phyloP scores from a whole-genome alignment of 2,888 invertebrate species.

The Diarsia rubi region DNA sequence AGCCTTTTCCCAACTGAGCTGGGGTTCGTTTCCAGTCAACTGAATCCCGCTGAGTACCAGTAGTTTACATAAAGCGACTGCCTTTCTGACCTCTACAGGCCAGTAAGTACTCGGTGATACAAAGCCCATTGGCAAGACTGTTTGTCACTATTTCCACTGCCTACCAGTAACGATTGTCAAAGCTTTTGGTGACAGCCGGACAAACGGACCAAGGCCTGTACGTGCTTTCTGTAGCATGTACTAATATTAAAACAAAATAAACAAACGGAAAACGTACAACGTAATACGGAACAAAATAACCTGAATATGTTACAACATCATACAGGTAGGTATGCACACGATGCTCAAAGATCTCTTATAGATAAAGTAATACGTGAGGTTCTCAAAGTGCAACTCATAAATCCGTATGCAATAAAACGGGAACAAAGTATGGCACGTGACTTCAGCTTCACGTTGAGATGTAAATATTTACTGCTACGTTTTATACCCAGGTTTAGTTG shows the following conservation, averaged over 20 bases:
- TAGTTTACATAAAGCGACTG: neutral
- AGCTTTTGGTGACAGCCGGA: no score
- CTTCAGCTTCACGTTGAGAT: conserved; percentile 74
- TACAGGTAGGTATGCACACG: conserved; percentile 12
- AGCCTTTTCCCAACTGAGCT: neutral
- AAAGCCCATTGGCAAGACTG: neutral
- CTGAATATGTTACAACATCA: conserved; percentile 20
- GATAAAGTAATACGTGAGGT: conserved; percentile 75
- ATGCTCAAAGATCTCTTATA: conserved; percentile 54
- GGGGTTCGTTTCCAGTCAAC: neutral
- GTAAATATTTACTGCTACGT: conserved; percentile 83
- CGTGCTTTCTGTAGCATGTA: neutral
- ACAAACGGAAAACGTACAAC: neutral
- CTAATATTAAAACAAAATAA: neutral
- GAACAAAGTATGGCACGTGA: conserved; percentile 79
- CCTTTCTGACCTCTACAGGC: neutral
- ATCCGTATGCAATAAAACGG: conserved; percentile 83
- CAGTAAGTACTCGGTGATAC: neutral
- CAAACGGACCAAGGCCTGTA: neutral
- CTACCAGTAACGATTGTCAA: neutral
- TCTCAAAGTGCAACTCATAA: conserved; percentile 82
- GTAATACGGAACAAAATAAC: neutral
- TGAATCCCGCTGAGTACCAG: neutral
- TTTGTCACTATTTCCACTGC: neutral
- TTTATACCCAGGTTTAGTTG: conserved; percentile 72